These are phyloP conservation scores for Corythornis cristatus DNA, from an alignment of 2,113 vertebrate genomes.

Conservation along the genomic window DNA sequence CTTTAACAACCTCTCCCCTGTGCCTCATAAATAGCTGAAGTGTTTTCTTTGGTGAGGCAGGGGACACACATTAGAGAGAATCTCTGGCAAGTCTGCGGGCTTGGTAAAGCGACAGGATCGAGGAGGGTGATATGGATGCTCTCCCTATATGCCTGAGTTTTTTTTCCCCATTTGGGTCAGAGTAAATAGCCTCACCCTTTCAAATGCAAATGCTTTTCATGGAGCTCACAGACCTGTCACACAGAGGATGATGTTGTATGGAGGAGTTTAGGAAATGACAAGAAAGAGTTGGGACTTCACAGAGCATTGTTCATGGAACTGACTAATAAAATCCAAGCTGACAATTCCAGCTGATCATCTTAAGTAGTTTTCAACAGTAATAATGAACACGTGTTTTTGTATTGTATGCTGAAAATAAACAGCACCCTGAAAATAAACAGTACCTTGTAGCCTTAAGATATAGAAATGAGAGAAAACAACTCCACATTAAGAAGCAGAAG, in stretches of 20 bases:
- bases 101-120: not conserved
- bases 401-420: conserved; percentile 4
- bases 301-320: not conserved
- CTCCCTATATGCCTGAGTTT: not conserved
- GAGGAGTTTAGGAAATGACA: not conserved
- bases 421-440: conserved; percentile 12
- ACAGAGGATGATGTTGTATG: not conserved
- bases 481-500: not conserved
- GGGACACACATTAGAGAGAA: not conserved
- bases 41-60: no score
- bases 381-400: conserved; percentile 6
- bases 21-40: not conserved
- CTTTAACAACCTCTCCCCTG: not conserved
- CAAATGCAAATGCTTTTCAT: not conserved
- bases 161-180: not conserved
- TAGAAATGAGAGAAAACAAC: not conserved
- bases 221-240: not conserved
- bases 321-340: not conserved
- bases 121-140: not conserved
- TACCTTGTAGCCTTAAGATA: not conserved
- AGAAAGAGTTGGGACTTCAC: not conserved
- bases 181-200: not conserved
- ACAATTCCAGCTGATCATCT: not conserved
- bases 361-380: not conserved
- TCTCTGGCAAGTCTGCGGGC: not conserved